Evolutionary conservation across 2,797 vertebrate species (phyloP), one percentile per base, ranked within the genome.

Genomic region (Sylvilagus floridanus): DNA sequence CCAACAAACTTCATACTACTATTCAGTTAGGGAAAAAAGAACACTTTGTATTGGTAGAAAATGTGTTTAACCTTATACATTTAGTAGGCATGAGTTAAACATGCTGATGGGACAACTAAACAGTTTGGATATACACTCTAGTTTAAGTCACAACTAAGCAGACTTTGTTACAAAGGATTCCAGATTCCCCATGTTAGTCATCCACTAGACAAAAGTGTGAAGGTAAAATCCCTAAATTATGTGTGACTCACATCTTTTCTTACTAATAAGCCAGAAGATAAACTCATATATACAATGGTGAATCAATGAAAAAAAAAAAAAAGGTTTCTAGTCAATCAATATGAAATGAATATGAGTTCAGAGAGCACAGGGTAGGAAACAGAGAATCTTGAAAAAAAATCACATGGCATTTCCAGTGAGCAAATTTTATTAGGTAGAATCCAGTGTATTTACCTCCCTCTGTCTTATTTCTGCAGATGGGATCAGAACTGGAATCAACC

Each of bases 241-340:
- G 26, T 84, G 10, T 47, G 32, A 62, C 26, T 89, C 28, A 22
- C 10, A 42, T 73, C 5, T 77, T 54, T 69, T 82, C 77, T 73
- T 60, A 28, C 7, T 54, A 62, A 79, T 62, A 16, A 95, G 14
- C 65, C 83, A 96, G 82, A 91, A 94, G 71, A 57, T 35, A 91
- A 73, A 42, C 2, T 77, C 30, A 65, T n/a, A 68, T 28, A 69
- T 9, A 37, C 24, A 54, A 68, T 47, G 63, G 19, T 69, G 19
- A 86, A 79, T 66, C 76, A 83, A 68, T 28, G 69, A 17, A 65
- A 96, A 92, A 28, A 5, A 91, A 91, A 90, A 28, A 5, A 91
- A 91, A 90, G 28, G 3, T 50, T 71, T 82, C 57, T 42, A 94
- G 16, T 92, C 19, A 90, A 30, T 81, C 78, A 42, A 52, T n/a